Conservation (phyloP, 2,113 vertebrate species). For the Thunnus thynnus region DNA sequence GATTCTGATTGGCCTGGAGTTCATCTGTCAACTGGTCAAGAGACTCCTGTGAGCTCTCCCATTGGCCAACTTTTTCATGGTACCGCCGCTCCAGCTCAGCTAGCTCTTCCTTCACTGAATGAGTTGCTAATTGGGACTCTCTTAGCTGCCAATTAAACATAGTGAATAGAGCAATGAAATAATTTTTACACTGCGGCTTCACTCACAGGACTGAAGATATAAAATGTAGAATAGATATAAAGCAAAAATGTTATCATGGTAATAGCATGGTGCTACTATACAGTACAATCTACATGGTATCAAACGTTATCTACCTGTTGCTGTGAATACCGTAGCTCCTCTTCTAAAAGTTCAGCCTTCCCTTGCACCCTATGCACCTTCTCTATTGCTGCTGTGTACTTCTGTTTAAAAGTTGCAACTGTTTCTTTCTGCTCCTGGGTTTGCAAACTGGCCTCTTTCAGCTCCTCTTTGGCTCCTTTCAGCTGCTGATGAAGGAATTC, state of each 20-base stretch:
- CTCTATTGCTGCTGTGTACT: conserved; percentile 69
- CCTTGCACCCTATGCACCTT: conserved; percentile 71
- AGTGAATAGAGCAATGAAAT: neutral
- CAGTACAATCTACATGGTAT: neutral
- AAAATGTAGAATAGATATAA: neutral
- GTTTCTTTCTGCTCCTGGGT: conserved; percentile 58
- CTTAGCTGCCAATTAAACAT: conserved; percentile 40
- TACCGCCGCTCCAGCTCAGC: conserved; percentile 68
- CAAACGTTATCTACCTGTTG: conserved; percentile 67
- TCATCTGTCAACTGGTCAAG: conserved; percentile 79
- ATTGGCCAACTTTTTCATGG: conserved; percentile 76
- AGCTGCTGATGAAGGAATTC: conserved; percentile 62
- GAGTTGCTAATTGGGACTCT: conserved; percentile 61
- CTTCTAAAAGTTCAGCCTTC: conserved; percentile 60
- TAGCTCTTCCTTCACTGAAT: conserved; percentile 70
- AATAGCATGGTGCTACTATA: neutral
- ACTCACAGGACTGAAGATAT: neutral
- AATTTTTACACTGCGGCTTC: neutral
- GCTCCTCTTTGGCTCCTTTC: conserved; percentile 55
- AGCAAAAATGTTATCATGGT: neutral
- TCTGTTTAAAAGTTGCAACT: conserved; percentile 76
- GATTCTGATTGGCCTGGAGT: conserved; percentile 69
- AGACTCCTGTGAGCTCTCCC: conserved; percentile 77
- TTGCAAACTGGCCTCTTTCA: conserved; percentile 52
- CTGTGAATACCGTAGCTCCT: conserved; percentile 73